A percentile compares a stretch with the other conserved stretches of the same genome.
phyloP scores from a whole-genome alignment of 1,140 invertebrate species.

The Spodoptera frugiperda region DNA sequence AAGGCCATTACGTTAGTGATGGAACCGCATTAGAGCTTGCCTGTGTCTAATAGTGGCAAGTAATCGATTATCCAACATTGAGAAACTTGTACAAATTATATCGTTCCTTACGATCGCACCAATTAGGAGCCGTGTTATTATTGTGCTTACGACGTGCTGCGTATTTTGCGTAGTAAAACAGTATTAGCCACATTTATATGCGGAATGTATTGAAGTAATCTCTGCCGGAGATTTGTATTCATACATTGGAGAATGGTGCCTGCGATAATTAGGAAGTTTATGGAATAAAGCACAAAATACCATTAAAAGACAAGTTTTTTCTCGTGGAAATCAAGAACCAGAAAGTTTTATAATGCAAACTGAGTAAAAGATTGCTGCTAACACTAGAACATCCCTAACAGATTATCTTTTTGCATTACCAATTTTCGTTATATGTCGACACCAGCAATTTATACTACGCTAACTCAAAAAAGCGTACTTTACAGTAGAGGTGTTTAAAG shows the following conservation, averaged over 20 bases:
- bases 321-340: too few species aligned
- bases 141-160: background rate
- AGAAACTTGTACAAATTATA: constrained; percentile 36
- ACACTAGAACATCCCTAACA: too few species aligned
- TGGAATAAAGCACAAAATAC: too few species aligned
- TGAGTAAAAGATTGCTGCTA: too few species aligned
- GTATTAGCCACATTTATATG: background rate
- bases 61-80: constrained; percentile 39
- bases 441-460: too few species aligned
- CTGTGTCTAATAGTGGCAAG: constrained; percentile 16
- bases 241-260: background rate
- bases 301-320: too few species aligned
- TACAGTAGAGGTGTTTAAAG: too few species aligned
- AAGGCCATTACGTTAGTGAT: constrained; percentile 8
- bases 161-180: background rate
- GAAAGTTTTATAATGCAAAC: too few species aligned
- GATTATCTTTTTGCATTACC: too few species aligned
- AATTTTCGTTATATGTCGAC: too few species aligned
- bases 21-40: constrained; percentile 23
- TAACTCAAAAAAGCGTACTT: too few species aligned
- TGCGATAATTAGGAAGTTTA: background rate
- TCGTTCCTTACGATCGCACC: constrained; percentile 15
- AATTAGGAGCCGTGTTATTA: constrained; percentile 20
- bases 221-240: background rate
- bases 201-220: background rate